Conservation (phyloP, 2,888 invertebrate species). For the Platycnemis pennipes region DNA sequence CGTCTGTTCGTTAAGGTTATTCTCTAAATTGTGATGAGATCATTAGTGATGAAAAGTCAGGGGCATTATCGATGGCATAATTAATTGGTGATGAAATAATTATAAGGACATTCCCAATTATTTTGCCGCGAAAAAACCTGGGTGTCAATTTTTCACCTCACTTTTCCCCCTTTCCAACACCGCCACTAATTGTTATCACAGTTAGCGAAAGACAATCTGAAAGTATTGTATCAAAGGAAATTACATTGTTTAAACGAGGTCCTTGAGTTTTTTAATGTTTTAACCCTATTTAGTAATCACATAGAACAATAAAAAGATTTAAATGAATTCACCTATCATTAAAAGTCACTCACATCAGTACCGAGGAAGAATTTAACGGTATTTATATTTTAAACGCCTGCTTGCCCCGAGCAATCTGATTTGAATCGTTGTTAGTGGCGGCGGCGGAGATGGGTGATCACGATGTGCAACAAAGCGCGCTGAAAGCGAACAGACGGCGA, state of each 20-base stretch:
- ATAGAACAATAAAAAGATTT: background rate
- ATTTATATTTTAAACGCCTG: background rate
- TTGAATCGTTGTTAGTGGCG: background rate
- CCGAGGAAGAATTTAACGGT: background rate
- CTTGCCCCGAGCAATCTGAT: conserved; percentile 1
- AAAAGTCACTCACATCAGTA: background rate
- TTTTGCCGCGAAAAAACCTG: too few relatives aligned
- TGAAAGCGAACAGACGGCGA: background rate
- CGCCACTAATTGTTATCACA: too few relatives aligned
- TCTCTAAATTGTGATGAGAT: too few relatives aligned
- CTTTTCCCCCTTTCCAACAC: too few relatives aligned
- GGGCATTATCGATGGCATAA: background rate
- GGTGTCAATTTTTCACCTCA: too few relatives aligned
- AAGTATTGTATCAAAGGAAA: too few relatives aligned
- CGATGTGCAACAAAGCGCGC: background rate
- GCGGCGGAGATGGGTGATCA: background rate
- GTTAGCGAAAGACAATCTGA: too few relatives aligned
- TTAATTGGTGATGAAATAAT: background rate
- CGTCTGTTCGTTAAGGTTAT: too few relatives aligned
- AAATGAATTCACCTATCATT: background rate
- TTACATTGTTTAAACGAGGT: too few relatives aligned
- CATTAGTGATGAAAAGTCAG: too few relatives aligned
- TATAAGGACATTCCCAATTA: background rate
- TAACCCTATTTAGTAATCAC: background rate
- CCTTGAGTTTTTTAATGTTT: background rate